Conservation (phyloP, 2,797 vertebrate genomes). For the Ciconia nigra region DNA sequence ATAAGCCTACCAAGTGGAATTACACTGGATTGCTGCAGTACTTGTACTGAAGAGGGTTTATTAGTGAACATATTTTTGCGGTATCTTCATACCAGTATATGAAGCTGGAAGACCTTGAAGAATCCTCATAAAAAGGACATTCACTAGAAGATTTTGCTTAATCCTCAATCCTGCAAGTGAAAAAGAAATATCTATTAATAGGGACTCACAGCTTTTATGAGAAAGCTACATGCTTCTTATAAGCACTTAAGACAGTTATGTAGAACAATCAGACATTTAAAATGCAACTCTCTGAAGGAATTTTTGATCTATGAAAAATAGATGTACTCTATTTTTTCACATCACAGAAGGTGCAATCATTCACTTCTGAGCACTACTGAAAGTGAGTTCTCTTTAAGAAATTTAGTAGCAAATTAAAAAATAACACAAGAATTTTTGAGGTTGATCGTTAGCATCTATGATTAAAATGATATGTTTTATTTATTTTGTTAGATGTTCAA, state of each 20-base stretch:
- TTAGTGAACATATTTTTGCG: background rate
- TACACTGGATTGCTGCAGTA: conserved; percentile 71
- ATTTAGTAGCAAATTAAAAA: conserved; percentile 75
- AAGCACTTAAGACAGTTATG: conserved; percentile 60
- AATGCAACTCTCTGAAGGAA: conserved; percentile 71
- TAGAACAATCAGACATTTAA: conserved; percentile 58
- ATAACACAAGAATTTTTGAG: conserved; percentile 75
- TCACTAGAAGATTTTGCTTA: conserved; percentile 44
- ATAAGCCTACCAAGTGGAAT: conserved; percentile 51
- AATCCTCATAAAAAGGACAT: conserved; percentile 35
- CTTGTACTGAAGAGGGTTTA: conserved; percentile 41
- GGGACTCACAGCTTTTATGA: conserved; percentile 54
- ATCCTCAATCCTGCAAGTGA: conserved; percentile 33
- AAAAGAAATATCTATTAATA: conserved; percentile 1
- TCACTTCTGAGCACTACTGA: conserved; percentile 76
- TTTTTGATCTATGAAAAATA: conserved; percentile 73
- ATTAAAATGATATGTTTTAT: conserved; percentile 83
- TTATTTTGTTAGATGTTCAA: conserved; percentile 90
- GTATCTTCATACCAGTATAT: conserved; percentile 34
- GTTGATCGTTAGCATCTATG: conserved; percentile 83
- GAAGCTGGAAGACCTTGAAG: conserved; percentile 59
- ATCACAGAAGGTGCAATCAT: conserved; percentile 68
- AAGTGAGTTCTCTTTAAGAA: conserved; percentile 72
- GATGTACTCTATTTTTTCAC: conserved; percentile 70
- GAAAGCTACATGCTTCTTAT: conserved; percentile 38